These are phyloP conservation scores for Peromyscus nudipes DNA, from an alignment of 2,797 vertebrate species.

Conservation along the genomic window DNA sequence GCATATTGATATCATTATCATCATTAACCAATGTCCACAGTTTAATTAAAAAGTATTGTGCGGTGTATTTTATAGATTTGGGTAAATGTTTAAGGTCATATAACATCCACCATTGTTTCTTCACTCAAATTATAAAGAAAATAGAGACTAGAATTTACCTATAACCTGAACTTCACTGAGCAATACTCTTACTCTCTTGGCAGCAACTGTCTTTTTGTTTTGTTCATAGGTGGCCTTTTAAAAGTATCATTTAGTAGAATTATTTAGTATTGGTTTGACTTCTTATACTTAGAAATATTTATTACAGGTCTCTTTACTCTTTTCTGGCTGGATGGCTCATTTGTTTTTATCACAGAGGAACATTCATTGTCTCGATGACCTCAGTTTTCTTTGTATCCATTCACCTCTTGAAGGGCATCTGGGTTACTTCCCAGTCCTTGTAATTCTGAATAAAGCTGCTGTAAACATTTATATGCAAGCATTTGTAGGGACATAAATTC, in stretches of 20 bases:
- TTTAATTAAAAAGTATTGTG: neutral
- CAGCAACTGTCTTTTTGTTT: neutral
- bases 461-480: neutral
- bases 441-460: neutral
- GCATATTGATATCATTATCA: neutral
- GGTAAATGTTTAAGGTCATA: neutral
- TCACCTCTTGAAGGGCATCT: neutral
- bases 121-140: neutral
- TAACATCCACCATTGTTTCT: neutral
- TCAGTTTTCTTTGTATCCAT: neutral
- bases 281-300: neutral
- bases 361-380: neutral
- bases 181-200: neutral
- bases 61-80: neutral
- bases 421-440: neutral
- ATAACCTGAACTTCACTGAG: neutral
- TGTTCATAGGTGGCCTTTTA: neutral
- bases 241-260: neutral
- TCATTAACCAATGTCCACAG: neutral
- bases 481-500: neutral
- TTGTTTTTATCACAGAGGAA: neutral
- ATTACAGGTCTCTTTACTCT: neutral
- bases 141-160: neutral
- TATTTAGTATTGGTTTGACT: neutral
- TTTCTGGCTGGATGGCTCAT: neutral